Conservation (phyloP, 1,140 invertebrate genomes). For the Dendroctonus valens region DNA sequence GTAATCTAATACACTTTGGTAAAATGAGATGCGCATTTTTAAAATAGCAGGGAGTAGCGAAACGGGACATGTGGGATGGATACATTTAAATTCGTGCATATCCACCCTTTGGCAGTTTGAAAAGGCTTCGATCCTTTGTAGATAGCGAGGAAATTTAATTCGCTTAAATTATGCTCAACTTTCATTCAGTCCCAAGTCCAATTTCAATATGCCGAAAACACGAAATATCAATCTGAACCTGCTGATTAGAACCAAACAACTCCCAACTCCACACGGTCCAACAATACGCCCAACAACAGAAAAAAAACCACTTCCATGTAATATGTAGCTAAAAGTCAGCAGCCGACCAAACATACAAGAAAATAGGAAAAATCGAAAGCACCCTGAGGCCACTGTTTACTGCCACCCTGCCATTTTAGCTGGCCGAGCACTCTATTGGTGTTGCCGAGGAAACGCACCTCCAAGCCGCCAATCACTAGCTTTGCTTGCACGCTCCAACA, state of each 20-base stretch:
- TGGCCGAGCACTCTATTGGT: slow-evolving; percentile 17
- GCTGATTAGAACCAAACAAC: slow-evolving; percentile 5
- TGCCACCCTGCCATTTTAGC: slow-evolving; percentile 29
- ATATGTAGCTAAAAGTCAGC: slow-evolving; percentile 25
- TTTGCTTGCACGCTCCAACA: slow-evolving; percentile 9
- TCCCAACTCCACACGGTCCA: not conserved
- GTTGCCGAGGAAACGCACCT: slow-evolving; percentile 20
- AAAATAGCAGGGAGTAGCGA: no score
- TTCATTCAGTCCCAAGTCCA: no score
- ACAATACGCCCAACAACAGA: slow-evolving; percentile 8
- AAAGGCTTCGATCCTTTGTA: no score
- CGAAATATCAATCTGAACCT: slow-evolving; percentile 7
- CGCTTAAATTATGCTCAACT: no score
- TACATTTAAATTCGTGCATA: no score
- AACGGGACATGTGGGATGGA: no score
- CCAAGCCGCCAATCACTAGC: slow-evolving; percentile 9
- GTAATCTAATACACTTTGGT: no score
- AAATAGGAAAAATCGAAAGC: slow-evolving; percentile 24
- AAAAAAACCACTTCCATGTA: slow-evolving; percentile 14
- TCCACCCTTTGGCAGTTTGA: no score
- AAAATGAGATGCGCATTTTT: no score
- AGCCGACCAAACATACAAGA: slow-evolving; percentile 25
- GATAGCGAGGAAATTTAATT: no score
- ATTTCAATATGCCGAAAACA: not conserved
- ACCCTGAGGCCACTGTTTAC: slow-evolving; percentile 21